Evolutionary conservation across 2,113 vertebrate genomes (phyloP).

Genomic region (Pluvianellus socialis): DNA sequence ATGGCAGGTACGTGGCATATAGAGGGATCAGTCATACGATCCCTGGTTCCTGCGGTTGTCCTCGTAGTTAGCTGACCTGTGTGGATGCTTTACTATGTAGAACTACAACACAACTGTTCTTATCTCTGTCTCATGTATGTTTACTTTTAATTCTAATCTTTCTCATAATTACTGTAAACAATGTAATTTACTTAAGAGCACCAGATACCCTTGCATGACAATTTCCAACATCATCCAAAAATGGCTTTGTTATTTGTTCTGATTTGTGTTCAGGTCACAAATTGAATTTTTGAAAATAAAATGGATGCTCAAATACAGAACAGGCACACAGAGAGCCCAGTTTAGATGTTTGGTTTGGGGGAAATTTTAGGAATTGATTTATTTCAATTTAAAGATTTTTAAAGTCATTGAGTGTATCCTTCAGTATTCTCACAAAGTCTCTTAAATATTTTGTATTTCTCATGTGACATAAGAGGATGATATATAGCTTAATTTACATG

Average conservation of each 20-base stretch:
- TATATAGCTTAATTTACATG: not conserved
- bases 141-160: not conserved
- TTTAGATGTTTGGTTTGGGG: rapidly evolving
- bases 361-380: not conserved
- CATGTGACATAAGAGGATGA: not conserved
- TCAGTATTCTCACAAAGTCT: not conserved
- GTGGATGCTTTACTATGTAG: not conserved
- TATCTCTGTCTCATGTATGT: not conserved
- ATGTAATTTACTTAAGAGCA: not conserved
- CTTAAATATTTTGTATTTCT: not conserved
- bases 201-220: not conserved
- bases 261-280: not conserved
- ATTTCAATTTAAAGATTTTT: not conserved
- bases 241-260: not conserved
- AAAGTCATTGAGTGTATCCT: not conserved
- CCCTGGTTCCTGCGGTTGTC: not conserved
- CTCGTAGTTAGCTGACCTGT: not conserved
- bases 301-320: not conserved
- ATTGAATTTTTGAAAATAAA: not conserved
- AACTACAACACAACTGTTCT: not conserved
- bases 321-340: not conserved
- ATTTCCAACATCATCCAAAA: not conserved
- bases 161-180: not conserved
- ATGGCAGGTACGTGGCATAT: not conserved
- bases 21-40: not conserved